These are phyloP conservation scores for Cyanistes caeruleus DNA, from an alignment of 2,113 vertebrate species.

Conservation along the genomic window DNA sequence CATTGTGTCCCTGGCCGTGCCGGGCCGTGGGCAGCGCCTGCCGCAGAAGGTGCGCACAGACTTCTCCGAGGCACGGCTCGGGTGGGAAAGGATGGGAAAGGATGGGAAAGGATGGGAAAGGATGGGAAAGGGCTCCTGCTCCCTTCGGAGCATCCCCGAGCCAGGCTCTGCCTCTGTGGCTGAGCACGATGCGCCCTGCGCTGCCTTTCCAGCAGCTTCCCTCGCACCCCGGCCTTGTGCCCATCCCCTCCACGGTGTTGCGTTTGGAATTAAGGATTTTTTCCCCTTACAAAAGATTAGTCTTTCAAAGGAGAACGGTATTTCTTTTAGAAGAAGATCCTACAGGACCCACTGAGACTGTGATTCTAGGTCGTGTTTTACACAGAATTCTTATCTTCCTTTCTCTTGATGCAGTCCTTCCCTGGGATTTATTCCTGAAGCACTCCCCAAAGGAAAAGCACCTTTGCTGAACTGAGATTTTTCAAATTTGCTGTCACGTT, in stretches of 20 bases:
- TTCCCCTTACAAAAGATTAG: not conserved
- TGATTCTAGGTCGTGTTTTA: conserved; percentile 1
- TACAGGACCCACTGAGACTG: not conserved
- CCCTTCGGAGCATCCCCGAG: not conserved
- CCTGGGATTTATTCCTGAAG: not conserved
- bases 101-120: too few species aligned
- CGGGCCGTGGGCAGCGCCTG: not conserved
- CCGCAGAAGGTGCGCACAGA: not conserved
- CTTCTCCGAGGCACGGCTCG: not conserved
- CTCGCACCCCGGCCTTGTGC: not conserved
- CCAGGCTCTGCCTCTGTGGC: not conserved
- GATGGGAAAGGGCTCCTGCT: not conserved
- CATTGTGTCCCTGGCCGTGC: conserved; percentile 71
- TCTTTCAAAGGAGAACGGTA: conserved; percentile 10
- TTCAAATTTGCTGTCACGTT: conserved; percentile 6
- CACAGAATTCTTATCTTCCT: conserved; percentile 18
- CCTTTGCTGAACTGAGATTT: conserved; percentile 8
- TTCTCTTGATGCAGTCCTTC: not conserved
- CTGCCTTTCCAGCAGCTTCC: not conserved
- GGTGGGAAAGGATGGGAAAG: too few species aligned
- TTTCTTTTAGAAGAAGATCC: conserved; percentile 15
- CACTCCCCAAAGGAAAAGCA: not conserved
- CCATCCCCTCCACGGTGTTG: accelerated
- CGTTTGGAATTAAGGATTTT: not conserved
- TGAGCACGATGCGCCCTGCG: not conserved